A percentile compares a stretch with the other conserved stretches of the same genome.
Conservation (phyloP, 2,797 vertebrate genomes). For the Microctenopoma lineatum region DNA sequence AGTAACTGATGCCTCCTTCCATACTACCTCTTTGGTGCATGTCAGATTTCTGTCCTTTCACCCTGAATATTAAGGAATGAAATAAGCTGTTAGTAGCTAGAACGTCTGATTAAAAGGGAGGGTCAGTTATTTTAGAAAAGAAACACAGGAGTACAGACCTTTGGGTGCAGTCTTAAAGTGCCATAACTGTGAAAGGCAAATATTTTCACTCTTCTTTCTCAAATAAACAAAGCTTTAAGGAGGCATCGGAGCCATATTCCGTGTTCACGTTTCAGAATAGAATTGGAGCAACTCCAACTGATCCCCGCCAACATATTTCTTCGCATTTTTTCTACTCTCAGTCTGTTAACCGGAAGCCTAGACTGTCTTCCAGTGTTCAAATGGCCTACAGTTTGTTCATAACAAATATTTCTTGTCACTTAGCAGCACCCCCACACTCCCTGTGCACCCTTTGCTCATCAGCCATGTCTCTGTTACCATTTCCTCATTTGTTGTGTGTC, state of each 20-base stretch:
- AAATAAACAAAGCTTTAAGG: not conserved
- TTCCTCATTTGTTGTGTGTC: slow-evolving; percentile 62
- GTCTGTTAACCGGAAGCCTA: slow-evolving; percentile 1
- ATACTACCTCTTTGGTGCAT: not conserved
- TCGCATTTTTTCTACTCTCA: slow-evolving; percentile 12
- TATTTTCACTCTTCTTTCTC: not conserved
- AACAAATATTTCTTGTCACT: slow-evolving; percentile 62
- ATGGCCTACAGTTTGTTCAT: slow-evolving; percentile 38
- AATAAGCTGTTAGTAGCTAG: not conserved
- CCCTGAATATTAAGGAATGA: not conserved
- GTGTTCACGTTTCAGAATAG: not conserved
- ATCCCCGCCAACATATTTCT: slow-evolving; percentile 18
- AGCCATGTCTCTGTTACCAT: slow-evolving; percentile 60
- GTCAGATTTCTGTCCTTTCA: slow-evolving; percentile 1
- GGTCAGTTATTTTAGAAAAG: not conserved
- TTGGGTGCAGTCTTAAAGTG: not conserved
- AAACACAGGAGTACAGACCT: not conserved
- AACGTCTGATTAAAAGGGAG: not conserved
- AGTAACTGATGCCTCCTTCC: slow-evolving; percentile 3
- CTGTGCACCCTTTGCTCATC: slow-evolving; percentile 49
- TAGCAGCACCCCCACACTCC: slow-evolving; percentile 29
- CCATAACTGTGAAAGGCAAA: not conserved
- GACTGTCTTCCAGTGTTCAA: slow-evolving; percentile 11
- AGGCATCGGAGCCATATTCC: not conserved
- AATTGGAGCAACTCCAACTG: slow-evolving; percentile 8